Evolutionary conservation across 2,888 invertebrate species (phyloP).

Genomic region (Caenorhabditis drosophilae): DNA sequence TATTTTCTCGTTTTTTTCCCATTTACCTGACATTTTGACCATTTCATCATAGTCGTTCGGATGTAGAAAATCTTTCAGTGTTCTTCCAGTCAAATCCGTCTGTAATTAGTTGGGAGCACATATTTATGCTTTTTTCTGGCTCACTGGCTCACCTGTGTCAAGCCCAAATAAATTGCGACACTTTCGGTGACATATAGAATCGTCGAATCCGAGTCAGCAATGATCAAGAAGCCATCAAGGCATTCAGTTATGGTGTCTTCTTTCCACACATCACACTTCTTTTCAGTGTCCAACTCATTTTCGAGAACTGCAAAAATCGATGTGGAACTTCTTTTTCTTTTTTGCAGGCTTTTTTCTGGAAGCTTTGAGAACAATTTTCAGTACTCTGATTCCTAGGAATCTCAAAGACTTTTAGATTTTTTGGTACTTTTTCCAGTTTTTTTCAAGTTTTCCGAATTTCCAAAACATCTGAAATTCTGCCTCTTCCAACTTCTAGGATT

Average conservation of each 20-base stretch:
- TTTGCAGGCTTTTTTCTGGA: no score
- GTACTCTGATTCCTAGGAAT: no score
- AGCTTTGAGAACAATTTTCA: no score
- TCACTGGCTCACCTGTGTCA: conserved; percentile 84
- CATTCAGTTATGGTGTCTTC: conserved; percentile 61
- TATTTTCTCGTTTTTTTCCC: no score
- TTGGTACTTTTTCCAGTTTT: no score
- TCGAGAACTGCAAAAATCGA: conserved; percentile 31
- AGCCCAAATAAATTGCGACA: conserved; percentile 86
- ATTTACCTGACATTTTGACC: conserved; percentile 40
- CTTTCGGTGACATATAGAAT: conserved; percentile 90
- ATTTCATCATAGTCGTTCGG: conserved; percentile 94
- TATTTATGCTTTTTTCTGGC: no score
- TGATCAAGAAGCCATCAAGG: conserved; percentile 87
- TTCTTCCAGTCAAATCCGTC: conserved; percentile 95
- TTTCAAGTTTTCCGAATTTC: no score
- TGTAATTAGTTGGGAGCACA: no score
- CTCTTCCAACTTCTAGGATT: no score
- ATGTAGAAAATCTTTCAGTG: conserved; percentile 89
- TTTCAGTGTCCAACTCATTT: conserved; percentile 17
- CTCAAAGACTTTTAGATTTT: no score
- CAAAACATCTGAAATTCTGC: no score
- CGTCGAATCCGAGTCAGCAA: conserved; percentile 86
- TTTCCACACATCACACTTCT: conserved; percentile 38
- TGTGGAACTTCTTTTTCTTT: no score